These are phyloP conservation scores for Pogonognathellus flavescens DNA, from an alignment of 1,140 invertebrate genomes.

Conservation along the genomic window DNA sequence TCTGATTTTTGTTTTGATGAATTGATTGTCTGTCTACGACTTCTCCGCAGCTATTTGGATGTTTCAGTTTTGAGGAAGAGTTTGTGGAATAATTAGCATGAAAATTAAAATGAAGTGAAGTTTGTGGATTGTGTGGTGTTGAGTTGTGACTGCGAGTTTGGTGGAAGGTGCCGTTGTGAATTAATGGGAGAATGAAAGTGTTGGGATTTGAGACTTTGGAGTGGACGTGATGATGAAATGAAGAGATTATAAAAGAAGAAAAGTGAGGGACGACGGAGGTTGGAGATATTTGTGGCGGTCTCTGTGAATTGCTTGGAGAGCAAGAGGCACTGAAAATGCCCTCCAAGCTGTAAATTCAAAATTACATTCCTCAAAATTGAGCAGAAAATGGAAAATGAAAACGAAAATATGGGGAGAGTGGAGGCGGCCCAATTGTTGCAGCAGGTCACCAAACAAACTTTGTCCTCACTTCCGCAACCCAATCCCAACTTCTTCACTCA, in stretches of 20 bases:
- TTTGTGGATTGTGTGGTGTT: too few relatives aligned
- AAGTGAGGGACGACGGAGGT: background rate
- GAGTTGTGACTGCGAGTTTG: too few relatives aligned
- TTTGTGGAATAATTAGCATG: too few relatives aligned
- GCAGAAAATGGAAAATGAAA: conserved; percentile 43
- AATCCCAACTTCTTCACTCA: too few relatives aligned
- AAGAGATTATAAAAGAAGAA: background rate
- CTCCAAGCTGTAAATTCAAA: background rate
- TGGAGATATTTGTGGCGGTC: background rate
- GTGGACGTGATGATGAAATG: too few relatives aligned
- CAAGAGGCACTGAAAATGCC: background rate
- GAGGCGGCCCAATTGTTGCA: conserved; percentile 4
- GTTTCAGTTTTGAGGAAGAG: too few relatives aligned
- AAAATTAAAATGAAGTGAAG: too few relatives aligned
- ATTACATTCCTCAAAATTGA: conserved; percentile 24
- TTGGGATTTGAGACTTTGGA: too few relatives aligned
- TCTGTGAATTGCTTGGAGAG: background rate
- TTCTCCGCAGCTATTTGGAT: too few relatives aligned
- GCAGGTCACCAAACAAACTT: background rate
- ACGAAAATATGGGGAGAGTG: conserved; percentile 25
- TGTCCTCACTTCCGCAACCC: background rate
- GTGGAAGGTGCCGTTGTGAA: too few relatives aligned
- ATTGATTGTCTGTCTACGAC: too few relatives aligned
- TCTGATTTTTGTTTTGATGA: too few relatives aligned
- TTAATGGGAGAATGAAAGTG: background rate